Evolutionary conservation across 64 coral and sea anemone species (phyloP).

Genomic region (Platygyra sinensis): DNA sequence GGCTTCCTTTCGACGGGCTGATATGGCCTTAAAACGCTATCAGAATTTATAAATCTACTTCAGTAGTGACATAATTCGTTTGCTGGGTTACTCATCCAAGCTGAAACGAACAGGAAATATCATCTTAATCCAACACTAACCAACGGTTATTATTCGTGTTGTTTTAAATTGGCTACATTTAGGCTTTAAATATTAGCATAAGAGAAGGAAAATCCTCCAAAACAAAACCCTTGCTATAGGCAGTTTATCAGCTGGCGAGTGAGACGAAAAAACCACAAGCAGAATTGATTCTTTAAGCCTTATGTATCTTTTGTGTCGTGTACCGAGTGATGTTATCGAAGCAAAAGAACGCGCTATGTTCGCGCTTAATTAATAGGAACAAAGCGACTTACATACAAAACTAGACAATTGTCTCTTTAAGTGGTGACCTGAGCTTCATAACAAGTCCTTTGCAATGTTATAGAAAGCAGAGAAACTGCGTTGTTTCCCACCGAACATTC

Average conservation of each 20-base stretch:
- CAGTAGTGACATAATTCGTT: neutral
- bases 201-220: neutral
- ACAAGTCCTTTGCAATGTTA: constrained; percentile 5
- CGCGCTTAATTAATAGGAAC: constrained; percentile 28
- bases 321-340: constrained; percentile 25
- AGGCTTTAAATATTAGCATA: neutral
- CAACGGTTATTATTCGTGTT: neutral
- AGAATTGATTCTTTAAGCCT: neutral
- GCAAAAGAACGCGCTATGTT: constrained; percentile 49
- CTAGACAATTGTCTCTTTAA: constrained; percentile 11
- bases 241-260: neutral
- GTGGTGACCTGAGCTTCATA: neutral
- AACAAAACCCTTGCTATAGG: neutral
- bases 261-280: neutral
- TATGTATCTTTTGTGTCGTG: constrained; percentile 9
- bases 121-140: neutral
- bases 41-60: neutral
- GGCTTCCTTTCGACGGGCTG: neutral
- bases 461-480: neutral
- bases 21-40: neutral
- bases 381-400: neutral
- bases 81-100: neutral
- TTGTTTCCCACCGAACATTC: neutral
- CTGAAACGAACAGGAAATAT: neutral
- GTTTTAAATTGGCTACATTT: neutral